phyloP scores from a whole-genome alignment of 2,113 vertebrate species.

The Piaya cayana region DNA sequence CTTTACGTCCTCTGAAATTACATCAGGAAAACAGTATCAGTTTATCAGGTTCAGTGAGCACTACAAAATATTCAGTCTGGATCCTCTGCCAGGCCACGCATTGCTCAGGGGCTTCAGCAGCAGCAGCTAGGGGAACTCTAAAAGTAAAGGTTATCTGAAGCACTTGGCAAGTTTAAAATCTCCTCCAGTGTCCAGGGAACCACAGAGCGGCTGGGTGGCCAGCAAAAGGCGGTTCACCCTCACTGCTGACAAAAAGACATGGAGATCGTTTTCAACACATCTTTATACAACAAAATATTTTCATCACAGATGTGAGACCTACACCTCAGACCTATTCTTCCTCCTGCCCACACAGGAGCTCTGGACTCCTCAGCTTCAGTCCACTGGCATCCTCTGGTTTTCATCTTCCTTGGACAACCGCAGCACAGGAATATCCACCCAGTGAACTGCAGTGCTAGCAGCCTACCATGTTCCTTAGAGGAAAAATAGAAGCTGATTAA shows the following conservation, averaged over 20 bases:
- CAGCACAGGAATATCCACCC: neutral
- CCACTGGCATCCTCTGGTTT: neutral
- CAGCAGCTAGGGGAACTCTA: fast-evolving
- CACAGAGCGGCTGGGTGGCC: neutral
- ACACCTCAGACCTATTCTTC: neutral
- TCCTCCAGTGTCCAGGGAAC: neutral
- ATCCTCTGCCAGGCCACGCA: fast-evolving
- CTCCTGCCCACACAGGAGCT: neutral
- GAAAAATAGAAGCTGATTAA: neutral
- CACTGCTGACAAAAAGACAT: fast-evolving
- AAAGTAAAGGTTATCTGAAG: fast-evolving
- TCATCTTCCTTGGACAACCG: neutral
- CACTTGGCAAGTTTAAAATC: neutral
- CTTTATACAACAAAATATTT: neutral
- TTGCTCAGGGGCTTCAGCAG: neutral
- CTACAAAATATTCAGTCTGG: neutral
- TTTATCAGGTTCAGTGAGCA: neutral
- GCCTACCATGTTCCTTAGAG: neutral
- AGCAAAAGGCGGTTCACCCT: neutral
- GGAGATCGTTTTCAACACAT: fast-evolving
- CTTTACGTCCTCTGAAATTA: neutral
- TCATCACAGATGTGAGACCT: neutral
- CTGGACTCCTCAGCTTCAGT: neutral
- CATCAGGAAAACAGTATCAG: neutral
- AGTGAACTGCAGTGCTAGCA: neutral